Conservation (phyloP, 2,888 invertebrate species). For the Apodemia zela region DNA sequence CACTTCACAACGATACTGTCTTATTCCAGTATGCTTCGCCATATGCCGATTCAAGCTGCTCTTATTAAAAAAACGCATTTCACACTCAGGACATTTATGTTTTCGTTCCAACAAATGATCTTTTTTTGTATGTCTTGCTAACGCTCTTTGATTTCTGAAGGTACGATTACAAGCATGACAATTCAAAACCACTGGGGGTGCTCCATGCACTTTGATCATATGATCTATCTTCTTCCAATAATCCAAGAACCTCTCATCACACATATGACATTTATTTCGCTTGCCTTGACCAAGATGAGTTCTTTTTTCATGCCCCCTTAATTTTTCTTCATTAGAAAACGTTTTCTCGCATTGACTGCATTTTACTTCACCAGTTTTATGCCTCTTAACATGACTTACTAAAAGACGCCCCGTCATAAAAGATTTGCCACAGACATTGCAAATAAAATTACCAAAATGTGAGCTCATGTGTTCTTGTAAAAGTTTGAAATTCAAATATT, state of each 20-base stretch:
- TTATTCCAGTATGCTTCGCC: slow-evolving; percentile 49
- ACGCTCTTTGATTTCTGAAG: slow-evolving; percentile 45
- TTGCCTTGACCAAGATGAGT: slow-evolving; percentile 37
- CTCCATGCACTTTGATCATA: slow-evolving; percentile 50
- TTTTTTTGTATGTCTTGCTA: slow-evolving; percentile 50
- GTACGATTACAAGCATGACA: slow-evolving; percentile 54
- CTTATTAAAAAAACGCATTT: slow-evolving; percentile 50
- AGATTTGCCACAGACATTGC: slow-evolving; percentile 45
- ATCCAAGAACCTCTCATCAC: slow-evolving; percentile 46
- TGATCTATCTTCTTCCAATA: slow-evolving; percentile 54
- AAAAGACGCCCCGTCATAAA: slow-evolving; percentile 45
- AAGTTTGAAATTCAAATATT: slow-evolving; percentile 49
- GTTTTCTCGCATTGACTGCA: slow-evolving; percentile 50
- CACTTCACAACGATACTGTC: slow-evolving; percentile 50
- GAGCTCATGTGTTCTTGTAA: slow-evolving; percentile 59
- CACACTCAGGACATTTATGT: slow-evolving; percentile 64
- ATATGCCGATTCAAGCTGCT: slow-evolving; percentile 46
- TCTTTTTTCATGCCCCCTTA: slow-evolving; percentile 36
- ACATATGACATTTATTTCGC: slow-evolving; percentile 46
- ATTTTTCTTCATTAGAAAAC: slow-evolving; percentile 38
- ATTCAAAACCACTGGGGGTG: slow-evolving; percentile 41
- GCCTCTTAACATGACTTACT: slow-evolving; percentile 41
- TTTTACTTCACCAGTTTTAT: slow-evolving; percentile 46
- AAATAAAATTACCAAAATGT: slow-evolving; percentile 52
- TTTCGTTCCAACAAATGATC: slow-evolving; percentile 60